These are phyloP conservation scores for Taeniopygia guttata DNA, from an alignment of 2,797 vertebrate species.

Conservation along the genomic window DNA sequence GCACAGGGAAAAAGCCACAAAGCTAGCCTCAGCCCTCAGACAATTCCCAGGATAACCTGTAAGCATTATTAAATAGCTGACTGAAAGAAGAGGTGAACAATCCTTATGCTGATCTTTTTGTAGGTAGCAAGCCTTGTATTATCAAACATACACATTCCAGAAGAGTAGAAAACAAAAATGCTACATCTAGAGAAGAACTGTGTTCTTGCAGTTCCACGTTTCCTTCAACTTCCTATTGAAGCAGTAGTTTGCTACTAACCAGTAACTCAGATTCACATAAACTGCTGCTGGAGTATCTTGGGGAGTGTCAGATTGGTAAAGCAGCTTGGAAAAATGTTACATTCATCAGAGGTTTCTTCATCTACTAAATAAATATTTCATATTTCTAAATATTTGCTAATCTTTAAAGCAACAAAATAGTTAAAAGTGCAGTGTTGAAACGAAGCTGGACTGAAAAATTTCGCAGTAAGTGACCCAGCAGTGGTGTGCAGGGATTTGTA, in stretches of 20 bases:
- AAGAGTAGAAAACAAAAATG: background rate
- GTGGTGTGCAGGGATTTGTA: background rate
- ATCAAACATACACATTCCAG: background rate
- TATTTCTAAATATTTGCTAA: background rate
- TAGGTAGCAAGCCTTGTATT: background rate
- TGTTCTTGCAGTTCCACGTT: background rate
- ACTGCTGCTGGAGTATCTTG: background rate
- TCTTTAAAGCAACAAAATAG: background rate
- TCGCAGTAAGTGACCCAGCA: background rate
- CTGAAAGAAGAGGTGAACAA: background rate
- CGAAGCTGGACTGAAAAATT: background rate
- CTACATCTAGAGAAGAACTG: background rate
- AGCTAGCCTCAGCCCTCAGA: background rate
- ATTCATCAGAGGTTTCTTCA: background rate
- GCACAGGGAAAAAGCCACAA: background rate
- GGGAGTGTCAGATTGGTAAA: background rate
- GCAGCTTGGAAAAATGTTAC: background rate
- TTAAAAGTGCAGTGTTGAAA: background rate
- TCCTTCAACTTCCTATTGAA: background rate
- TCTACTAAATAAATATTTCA: background rate
- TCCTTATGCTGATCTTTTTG: background rate
- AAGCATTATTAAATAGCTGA: background rate
- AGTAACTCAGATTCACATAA: background rate
- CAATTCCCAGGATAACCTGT: background rate
- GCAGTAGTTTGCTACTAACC: background rate